Evolutionary conservation across 2,888 invertebrate genomes (phyloP), one percentile per base, ranked within the genome.

Genomic region (Autographa pulchrina): DNA sequence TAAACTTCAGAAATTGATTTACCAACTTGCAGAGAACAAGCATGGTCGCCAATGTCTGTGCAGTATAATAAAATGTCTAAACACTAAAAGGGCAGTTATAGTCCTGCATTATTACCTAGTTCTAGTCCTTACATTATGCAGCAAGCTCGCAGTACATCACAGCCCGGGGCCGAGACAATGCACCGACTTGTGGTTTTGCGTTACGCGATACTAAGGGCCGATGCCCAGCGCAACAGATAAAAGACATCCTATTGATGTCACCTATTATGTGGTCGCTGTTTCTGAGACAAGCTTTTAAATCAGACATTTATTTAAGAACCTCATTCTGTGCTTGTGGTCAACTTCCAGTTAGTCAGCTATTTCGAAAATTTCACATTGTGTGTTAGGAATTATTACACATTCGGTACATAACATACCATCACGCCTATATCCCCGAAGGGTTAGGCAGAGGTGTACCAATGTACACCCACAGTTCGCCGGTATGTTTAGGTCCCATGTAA

Each of bases 131-230:
- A 20, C 25, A 25, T 56, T 25, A 56, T 18, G 20, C 25, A n/a
- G 16, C n/a, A 16, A 7, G 0, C 48, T 48, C n/a, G 76, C 61
- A 72, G 11, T 54, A 25, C 35, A 76, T 82, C 76, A 75, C 78
- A 61, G 73, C 32, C 60, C 70, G 61, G 75, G 73, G 63, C 61
- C 62, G 32, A 75, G 75, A 68, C 43, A 74, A 82, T 68, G 76
- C 68, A 70, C 70, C 75, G 72, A 75, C 72, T 60, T 86, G 86
- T 78, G 86, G 86, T 86, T 80, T 75, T 71, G 52, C 70, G 84
- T 71, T 75, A 85, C 63, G 35, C 48, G 83, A 85, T 77, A 81
- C 65, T 67, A 79, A 65, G 79, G 52, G 56, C 32, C 59, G 58
- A 18, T 74, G 72, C 54, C 72, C 79, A 77, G 70, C 71, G 62